These are phyloP conservation scores for Cryptocephalus moraei DNA, from an alignment of 2,888 invertebrate species.

Conservation along the genomic window DNA sequence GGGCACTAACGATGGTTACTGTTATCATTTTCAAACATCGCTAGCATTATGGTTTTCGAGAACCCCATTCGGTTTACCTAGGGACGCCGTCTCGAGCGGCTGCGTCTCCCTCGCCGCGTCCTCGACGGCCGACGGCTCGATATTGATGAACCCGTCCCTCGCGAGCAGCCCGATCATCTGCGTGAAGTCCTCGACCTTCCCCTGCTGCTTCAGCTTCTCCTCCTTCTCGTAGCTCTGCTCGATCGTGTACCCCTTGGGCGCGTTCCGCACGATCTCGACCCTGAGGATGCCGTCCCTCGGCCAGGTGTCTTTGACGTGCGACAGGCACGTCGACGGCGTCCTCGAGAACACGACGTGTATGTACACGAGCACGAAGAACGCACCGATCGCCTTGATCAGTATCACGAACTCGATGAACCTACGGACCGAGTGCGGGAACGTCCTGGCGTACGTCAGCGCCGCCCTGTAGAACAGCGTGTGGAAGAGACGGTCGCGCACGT, in stretches of 20 bases:
- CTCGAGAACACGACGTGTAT: conserved; percentile 92
- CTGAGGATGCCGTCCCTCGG: conserved; percentile 90
- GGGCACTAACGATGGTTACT: too few species aligned
- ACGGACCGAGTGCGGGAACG: conserved; percentile 74
- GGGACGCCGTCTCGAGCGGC: conserved; percentile 18
- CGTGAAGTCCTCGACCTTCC: conserved; percentile 49
- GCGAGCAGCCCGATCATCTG: conserved; percentile 53
- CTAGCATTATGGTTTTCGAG: too few species aligned
- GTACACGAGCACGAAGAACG: conserved; percentile 86
- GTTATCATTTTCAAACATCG: too few species aligned
- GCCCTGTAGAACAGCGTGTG: conserved; percentile 91
- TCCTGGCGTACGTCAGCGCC: conserved; percentile 83
- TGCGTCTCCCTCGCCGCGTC: conserved; percentile 36
- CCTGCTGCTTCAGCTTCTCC: conserved; percentile 58
- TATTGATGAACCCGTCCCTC: conserved; percentile 58
- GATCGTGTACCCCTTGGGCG: conserved; percentile 63
- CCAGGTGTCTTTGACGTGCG: conserved; percentile 82
- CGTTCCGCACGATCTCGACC: conserved; percentile 74
- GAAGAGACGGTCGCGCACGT: conserved; percentile 84
- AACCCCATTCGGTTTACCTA: too few species aligned
- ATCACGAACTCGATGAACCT: conserved; percentile 76
- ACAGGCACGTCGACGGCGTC: conserved; percentile 86
- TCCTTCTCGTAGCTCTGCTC: conserved; percentile 79
- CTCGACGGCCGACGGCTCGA: conserved; percentile 55
- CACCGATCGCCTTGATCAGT: conserved; percentile 68